Conservation (phyloP, 2,797 vertebrate genomes). For the Petrocephalus schoutedeni region DNA sequence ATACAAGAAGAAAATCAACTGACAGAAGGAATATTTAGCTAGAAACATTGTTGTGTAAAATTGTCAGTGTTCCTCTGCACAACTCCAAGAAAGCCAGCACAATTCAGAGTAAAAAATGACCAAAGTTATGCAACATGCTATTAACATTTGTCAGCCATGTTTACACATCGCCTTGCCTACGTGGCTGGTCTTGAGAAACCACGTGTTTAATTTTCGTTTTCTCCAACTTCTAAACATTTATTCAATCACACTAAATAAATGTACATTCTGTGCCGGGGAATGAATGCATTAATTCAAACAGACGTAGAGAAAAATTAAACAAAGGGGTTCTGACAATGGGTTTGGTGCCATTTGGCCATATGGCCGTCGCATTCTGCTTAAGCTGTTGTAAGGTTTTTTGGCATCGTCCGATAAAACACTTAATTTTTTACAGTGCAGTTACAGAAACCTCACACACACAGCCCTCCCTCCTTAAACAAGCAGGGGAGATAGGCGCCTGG, state of each 20-base stretch:
- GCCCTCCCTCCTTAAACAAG: slow-evolving; percentile 24
- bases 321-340: slow-evolving; percentile 47
- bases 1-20: not conserved
- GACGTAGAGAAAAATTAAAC: slow-evolving; percentile 57
- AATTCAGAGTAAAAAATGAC: slow-evolving; percentile 38
- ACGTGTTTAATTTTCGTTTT: slow-evolving; percentile 47
- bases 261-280: slow-evolving; percentile 54
- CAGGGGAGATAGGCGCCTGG: slow-evolving; percentile 32
- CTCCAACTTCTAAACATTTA: slow-evolving; percentile 64
- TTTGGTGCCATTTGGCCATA: slow-evolving; percentile 62
- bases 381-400: slow-evolving; percentile 15
- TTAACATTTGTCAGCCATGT: slow-evolving; percentile 36
- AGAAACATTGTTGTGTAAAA: not conserved
- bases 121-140: slow-evolving; percentile 38
- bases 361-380: slow-evolving; percentile 43
- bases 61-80: not conserved
- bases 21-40: not conserved
- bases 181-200: slow-evolving; percentile 42
- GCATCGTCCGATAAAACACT: slow-evolving; percentile 46
- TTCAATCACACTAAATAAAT: slow-evolving; percentile 51
- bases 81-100: slow-evolving; percentile 16
- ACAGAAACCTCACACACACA: slow-evolving; percentile 38
- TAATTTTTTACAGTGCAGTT: slow-evolving; percentile 49
- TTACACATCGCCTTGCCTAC: slow-evolving; percentile 42
- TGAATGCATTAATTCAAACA: slow-evolving; percentile 56